Evolutionary conservation across 2,113 vertebrate species (phyloP).

Genomic region (Mesitornis unicolor): DNA sequence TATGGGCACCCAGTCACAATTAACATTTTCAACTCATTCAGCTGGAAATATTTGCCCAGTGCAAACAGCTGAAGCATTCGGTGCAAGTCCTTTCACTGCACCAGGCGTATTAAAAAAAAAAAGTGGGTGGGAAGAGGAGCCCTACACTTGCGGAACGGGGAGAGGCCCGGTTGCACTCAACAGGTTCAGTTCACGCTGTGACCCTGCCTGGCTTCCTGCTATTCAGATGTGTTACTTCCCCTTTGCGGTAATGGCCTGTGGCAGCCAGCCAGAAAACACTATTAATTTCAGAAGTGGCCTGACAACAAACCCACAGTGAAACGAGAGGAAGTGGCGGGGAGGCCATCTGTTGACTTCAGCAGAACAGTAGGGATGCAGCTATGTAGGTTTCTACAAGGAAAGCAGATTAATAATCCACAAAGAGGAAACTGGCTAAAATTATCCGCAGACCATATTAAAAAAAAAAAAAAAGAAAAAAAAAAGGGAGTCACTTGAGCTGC

Average conservation of each 20-base stretch:
- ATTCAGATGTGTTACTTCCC: conserved; percentile 82
- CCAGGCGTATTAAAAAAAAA: neutral
- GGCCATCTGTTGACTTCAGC: conserved; percentile 78
- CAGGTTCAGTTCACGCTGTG: conserved; percentile 77
- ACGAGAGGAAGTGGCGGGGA: conserved; percentile 73
- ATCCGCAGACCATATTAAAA: conserved; percentile 61
- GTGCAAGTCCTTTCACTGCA: neutral
- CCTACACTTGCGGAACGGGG: conserved; percentile 65
- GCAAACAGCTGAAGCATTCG: conserved; percentile 56
- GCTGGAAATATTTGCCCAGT: conserved; percentile 32
- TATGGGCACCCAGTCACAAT: neutral
- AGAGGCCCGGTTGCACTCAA: conserved; percentile 63
- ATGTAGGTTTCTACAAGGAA: conserved; percentile 70
- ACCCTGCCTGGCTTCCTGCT: conserved; percentile 75
- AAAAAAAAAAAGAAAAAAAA: neutral
- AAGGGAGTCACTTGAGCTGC: conserved; percentile 73
- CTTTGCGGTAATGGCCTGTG: conserved; percentile 80
- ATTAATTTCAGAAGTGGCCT: conserved; percentile 83
- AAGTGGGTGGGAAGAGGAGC: neutral
- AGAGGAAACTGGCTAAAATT: conserved; percentile 82
- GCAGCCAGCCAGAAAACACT: conserved; percentile 77
- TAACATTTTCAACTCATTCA: conserved; percentile 31
- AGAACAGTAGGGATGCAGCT: conserved; percentile 69
- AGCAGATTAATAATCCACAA: conserved; percentile 78
- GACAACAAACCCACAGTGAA: conserved; percentile 76